Evolutionary conservation across 2,888 invertebrate genomes (phyloP), one percentile per base, ranked within the genome.

Genomic region (Acanthosepion lycidas): DNA sequence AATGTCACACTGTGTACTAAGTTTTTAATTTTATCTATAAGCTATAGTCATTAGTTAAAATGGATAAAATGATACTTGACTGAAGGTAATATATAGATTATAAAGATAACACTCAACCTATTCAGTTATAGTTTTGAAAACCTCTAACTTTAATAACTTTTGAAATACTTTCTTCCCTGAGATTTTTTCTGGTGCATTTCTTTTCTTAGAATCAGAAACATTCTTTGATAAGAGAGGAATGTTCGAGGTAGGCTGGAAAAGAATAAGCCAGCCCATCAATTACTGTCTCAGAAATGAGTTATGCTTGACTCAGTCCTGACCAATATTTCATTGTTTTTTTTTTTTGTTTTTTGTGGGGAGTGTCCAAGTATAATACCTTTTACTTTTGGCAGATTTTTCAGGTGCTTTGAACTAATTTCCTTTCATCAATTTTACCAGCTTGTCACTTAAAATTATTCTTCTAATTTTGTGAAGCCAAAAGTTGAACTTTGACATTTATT

Each of bases 261-360:
- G 28, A 78, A 78, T 9, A 78, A 8, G 78, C n/a, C 78, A 78
- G 12, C 78, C 78, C 78, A 78, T 78, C 78, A 78, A n/a, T n/a
- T 64, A 64, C 64, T 4, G 28, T 28, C 64, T 64, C 28, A 78
- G 26, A 28, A 78, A 28, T 42, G 6, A n/a, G 78, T 78, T 78
- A 78, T 78, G 78, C n/a, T 78, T 78, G 78, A 78, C 78, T 78
- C 78, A 78, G 28, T n/a, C 78, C 78, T 28, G 78, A 78, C 78
- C 28, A 26, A 78, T 78, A 78, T 28, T 28, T 78, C 8, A 78
- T 8, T 78, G 9, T 8, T 1, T 28, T 78, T 78, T 28, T 78
- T 28, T 78, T 78, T 4, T 26, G 28, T 23, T 64, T 64, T 23
- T 28, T 78, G 0, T 78, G 9, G 28, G 78, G 78, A 78, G 78